Evolutionary conservation across 2,797 vertebrate genomes (phyloP).

Genomic region (Phrynocephalus guinanensis): DNA sequence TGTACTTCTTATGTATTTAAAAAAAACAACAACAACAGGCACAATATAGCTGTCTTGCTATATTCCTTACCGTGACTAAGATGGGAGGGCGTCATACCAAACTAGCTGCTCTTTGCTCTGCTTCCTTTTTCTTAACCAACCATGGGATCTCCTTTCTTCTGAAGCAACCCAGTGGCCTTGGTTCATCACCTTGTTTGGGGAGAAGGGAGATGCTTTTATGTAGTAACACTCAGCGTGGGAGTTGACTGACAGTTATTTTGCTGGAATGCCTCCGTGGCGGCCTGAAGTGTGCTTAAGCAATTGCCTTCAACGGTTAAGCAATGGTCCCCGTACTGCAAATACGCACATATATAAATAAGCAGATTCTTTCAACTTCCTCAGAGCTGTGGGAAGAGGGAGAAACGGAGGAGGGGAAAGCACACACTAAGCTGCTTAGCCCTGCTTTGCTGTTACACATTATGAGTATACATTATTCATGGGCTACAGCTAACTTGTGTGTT

Average conservation of each 20-base stretch:
- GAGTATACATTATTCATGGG: not conserved
- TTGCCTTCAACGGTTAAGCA: not conserved
- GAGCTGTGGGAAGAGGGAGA: not conserved
- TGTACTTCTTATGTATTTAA: too few species aligned
- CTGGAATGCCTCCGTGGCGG: not conserved
- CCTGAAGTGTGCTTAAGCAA: conserved; percentile 23
- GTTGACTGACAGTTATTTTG: conserved; percentile 69
- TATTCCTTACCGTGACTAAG: not conserved
- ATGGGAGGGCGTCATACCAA: too few species aligned
- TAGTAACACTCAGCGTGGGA: conserved; percentile 53
- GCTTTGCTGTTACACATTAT: not conserved
- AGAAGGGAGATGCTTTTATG: conserved; percentile 54
- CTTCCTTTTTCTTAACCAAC: not conserved
- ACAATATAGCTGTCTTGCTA: not conserved
- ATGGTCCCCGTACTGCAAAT: too few species aligned
- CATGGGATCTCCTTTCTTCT: conserved; percentile 63
- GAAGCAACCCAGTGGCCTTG: conserved; percentile 34
- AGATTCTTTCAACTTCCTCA: not conserved
- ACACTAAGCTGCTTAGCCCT: not conserved
- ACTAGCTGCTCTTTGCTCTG: not conserved
- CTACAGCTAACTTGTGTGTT: not conserved
- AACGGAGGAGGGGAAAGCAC: too few species aligned
- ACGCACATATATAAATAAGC: too few species aligned
- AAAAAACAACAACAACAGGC: too few species aligned
- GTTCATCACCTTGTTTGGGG: conserved; percentile 61